Percentiles rank a stretch among this genome's conserved stretches.
These are phyloP conservation scores for Rapana venosa DNA, from an alignment of 2,888 invertebrate species.

Conservation along the genomic window DNA sequence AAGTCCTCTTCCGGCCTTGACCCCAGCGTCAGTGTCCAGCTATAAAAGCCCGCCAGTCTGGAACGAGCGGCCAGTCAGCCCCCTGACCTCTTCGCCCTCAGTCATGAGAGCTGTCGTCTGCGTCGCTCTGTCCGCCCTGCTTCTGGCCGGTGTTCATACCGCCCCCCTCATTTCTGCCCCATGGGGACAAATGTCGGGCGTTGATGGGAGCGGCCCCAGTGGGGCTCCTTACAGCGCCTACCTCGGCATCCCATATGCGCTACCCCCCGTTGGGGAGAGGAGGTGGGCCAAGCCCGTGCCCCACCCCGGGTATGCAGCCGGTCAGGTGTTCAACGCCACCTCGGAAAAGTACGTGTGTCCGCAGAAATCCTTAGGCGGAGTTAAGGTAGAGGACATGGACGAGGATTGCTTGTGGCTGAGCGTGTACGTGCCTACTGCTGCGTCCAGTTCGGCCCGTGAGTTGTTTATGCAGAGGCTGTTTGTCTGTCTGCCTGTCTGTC, in stretches of 20 bases:
- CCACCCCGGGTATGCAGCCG: slow-evolving; percentile 2
- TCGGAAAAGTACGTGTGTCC: background rate
- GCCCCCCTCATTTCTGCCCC: background rate
- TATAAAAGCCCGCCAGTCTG: no score
- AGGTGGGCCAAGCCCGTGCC: slow-evolving; percentile 20
- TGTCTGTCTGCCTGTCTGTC: no score
- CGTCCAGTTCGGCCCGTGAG: background rate
- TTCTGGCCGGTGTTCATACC: background rate
- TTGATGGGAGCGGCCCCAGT: background rate
- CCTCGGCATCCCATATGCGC: slow-evolving; percentile 9
- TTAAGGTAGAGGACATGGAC: background rate
- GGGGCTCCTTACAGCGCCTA: background rate
- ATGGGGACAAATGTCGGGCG: background rate
- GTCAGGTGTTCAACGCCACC: background rate
- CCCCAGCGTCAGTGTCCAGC: no score
- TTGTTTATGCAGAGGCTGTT: no score
- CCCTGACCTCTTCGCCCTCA: no score
- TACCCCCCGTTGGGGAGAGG: slow-evolving; percentile 18
- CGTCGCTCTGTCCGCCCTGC: background rate
- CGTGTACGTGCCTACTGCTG: background rate
- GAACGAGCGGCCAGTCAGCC: no score
- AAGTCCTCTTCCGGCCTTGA: no score
- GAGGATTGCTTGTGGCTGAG: slow-evolving; percentile 3
- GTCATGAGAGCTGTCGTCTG: background rate
- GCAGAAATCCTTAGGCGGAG: background rate